phyloP scores from a whole-genome alignment of 2,113 vertebrate species.

The Chloropsis hardwickii region DNA sequence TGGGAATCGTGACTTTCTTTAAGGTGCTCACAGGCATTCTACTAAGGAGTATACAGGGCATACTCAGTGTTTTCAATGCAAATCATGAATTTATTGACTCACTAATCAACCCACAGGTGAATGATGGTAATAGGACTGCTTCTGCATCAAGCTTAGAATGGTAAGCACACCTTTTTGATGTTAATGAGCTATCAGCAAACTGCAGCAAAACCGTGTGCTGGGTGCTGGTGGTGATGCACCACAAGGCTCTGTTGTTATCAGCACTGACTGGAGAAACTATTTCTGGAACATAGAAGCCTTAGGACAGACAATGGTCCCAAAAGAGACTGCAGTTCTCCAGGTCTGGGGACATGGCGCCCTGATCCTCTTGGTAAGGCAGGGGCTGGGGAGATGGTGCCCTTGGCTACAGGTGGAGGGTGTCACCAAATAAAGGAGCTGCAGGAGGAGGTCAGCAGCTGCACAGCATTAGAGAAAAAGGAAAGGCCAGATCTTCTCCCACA shows the following conservation, averaged over 20 bases:
- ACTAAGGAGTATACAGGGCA: neutral
- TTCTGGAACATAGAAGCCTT: neutral
- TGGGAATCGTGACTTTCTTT: neutral
- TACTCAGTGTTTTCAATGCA: neutral
- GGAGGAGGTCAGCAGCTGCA: neutral
- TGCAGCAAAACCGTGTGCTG: neutral
- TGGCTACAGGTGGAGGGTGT: neutral
- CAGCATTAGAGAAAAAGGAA: neutral
- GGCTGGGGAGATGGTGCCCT: neutral
- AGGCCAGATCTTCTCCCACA: neutral
- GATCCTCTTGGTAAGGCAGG: neutral
- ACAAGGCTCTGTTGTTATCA: rapidly evolving
- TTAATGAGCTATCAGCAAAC: neutral
- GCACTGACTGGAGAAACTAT: neutral
- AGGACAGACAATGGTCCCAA: neutral
- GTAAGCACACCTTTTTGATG: neutral
- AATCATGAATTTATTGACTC: slow-evolving; percentile 29
- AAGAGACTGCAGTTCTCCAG: neutral
- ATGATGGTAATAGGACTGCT: neutral
- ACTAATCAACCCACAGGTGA: neutral
- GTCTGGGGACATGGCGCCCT: rapidly evolving
- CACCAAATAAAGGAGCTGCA: neutral
- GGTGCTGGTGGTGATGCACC: neutral
- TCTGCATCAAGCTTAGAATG: neutral
- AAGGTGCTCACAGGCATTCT: neutral